These are phyloP conservation scores for Hirundo rustica DNA, from an alignment of 2,797 vertebrate species.

Conservation along the genomic window DNA sequence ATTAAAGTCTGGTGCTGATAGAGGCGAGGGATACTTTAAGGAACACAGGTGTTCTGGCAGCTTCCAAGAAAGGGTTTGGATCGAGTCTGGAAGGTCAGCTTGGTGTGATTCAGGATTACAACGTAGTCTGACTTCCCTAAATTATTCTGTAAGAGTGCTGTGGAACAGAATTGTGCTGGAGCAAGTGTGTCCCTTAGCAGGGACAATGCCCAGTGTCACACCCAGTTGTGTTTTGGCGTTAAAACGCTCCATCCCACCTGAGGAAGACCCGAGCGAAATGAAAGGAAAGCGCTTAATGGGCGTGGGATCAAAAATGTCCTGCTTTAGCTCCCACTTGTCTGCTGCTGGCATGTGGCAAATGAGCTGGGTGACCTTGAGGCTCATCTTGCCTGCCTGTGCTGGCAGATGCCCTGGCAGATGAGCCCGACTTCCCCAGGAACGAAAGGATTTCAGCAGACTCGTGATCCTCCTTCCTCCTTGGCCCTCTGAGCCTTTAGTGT, in stretches of 20 bases:
- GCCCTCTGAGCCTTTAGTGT: not conserved
- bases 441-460: not conserved
- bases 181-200: not conserved
- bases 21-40: fast-evolving
- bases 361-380: constrained; percentile 36
- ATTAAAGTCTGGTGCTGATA: not conserved
- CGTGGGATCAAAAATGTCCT: not conserved
- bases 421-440: not conserved
- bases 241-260: not conserved
- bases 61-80: not conserved
- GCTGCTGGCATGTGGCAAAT: not conserved
- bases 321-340: not conserved
- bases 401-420: constrained; percentile 31
- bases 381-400: not conserved
- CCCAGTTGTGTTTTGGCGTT: not conserved
- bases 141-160: not conserved
- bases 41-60: not conserved
- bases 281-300: not conserved
- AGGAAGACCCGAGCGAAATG: not conserved
- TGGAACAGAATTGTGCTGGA: not conserved
- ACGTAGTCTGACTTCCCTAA: fast-evolving
- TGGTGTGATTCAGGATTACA: fast-evolving
- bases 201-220: not conserved
- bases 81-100: fast-evolving
- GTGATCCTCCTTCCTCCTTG: not conserved